phyloP scores from a whole-genome alignment of 2,113 vertebrate genomes.

The Spea multiplicata region DNA sequence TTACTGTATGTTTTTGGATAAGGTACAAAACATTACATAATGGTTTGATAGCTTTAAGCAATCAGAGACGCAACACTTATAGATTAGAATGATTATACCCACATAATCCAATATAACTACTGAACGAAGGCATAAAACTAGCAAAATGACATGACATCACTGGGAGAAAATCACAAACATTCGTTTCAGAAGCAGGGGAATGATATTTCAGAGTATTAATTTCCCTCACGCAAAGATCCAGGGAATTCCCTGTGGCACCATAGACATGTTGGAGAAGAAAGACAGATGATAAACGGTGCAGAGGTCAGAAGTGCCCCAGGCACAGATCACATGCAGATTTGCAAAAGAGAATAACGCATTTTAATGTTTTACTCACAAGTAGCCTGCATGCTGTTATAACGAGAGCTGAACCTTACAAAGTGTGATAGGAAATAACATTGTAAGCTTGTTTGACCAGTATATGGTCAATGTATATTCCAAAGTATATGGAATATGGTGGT shows the following conservation, averaged over 20 bases:
- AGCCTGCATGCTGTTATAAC: too few relatives aligned
- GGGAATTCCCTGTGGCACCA: constrained; percentile 19
- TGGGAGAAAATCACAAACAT: constrained; percentile 42
- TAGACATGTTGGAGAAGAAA: constrained; percentile 23
- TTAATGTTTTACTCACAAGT: constrained; percentile 1
- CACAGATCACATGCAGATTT: background rate
- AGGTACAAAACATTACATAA: constrained; percentile 34
- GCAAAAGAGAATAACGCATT: background rate
- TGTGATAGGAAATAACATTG: too few relatives aligned
- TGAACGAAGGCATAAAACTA: constrained; percentile 37
- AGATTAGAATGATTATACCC: constrained; percentile 37
- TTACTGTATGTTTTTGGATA: constrained; percentile 30
- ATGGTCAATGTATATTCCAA: too few relatives aligned
- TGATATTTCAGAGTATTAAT: constrained; percentile 33
- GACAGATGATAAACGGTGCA: constrained; percentile 38
- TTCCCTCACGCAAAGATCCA: constrained; percentile 34
- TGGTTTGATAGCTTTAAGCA: constrained; percentile 24
- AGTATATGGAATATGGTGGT: too few relatives aligned
- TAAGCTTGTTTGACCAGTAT: too few relatives aligned
- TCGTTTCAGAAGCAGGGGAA: constrained; percentile 16
- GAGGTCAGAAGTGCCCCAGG: constrained; percentile 9
- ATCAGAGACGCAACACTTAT: constrained; percentile 16
- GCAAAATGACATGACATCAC: constrained; percentile 33
- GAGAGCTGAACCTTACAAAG: too few relatives aligned
- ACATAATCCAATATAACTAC: constrained; percentile 36